phyloP scores from a whole-genome alignment of 2,888 invertebrate species.

The Xanthia icteritia region DNA sequence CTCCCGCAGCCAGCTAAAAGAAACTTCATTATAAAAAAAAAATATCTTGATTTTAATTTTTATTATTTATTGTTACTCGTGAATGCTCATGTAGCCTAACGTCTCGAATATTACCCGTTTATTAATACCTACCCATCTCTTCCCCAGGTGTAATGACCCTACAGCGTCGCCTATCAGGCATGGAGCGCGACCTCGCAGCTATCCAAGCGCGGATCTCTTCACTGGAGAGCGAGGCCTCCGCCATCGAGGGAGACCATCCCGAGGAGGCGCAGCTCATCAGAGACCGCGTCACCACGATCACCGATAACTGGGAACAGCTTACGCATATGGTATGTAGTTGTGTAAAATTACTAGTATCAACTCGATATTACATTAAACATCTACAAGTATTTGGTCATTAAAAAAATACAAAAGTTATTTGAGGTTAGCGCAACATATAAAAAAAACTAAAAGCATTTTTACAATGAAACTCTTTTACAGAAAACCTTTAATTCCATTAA shows the following conservation, averaged over 20 bases:
- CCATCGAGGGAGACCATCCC: slow-evolving; percentile 98
- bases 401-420: no score
- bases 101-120: background rate
- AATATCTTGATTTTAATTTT: no score
- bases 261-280: slow-evolving; percentile 97
- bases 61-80: no score
- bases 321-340: slow-evolving; percentile 94
- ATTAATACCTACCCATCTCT: no score
- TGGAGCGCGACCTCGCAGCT: slow-evolving; percentile 99
- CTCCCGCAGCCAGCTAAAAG: background rate
- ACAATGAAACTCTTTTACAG: no score
- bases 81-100: no score
- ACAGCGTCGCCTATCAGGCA: slow-evolving; percentile 98
- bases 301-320: slow-evolving; percentile 98
- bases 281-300: slow-evolving; percentile 97
- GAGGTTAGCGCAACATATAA: no score
- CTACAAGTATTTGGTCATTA: no score
- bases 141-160: slow-evolving; percentile 97
- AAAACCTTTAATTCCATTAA: no score
- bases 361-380: no score
- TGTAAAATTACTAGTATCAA: no score
- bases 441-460: no score
- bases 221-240: slow-evolving; percentile 97
- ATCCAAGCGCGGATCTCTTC: slow-evolving; percentile 99
- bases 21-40: background rate